Evolutionary conservation across 2,797 vertebrate species (phyloP).

Genomic region (Rhincodon typus): DNA sequence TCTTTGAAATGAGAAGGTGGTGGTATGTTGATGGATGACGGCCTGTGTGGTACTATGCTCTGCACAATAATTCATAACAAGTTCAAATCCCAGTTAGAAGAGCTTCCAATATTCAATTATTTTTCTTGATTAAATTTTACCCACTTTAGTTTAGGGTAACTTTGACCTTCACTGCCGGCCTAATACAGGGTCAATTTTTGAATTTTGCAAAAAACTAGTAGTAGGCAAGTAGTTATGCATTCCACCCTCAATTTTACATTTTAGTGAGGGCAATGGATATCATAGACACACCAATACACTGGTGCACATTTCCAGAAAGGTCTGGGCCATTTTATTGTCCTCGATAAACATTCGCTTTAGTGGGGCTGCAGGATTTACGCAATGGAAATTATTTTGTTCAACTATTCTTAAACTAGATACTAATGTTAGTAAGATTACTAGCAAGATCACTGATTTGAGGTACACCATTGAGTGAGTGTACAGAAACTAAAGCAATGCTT

Average conservation of each 20-base stretch:
- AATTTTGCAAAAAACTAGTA: background rate
- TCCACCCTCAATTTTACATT: background rate
- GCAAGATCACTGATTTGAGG: background rate
- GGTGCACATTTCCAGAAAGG: background rate
- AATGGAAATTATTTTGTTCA: background rate
- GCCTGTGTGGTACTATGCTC: background rate
- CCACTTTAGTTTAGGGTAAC: background rate
- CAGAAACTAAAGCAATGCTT: background rate
- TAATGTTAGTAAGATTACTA: background rate
- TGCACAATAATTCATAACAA: background rate
- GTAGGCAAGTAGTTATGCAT: background rate
- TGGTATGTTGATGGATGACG: background rate
- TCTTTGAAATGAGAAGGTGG: conserved; percentile 11
- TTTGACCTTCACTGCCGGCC: background rate
- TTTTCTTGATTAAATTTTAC: background rate
- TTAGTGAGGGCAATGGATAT: background rate
- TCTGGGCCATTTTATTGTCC: background rate
- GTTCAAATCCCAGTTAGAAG: background rate
- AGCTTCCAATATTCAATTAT: background rate
- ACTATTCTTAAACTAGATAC: background rate
- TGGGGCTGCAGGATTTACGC: background rate
- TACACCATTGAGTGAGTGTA: background rate
- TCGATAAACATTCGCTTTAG: background rate
- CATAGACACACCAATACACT: background rate
- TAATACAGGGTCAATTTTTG: background rate